A percentile compares a stretch with the other conserved stretches of the same genome.
These are phyloP conservation scores for Lepidurus couesii DNA, from an alignment of 1,140 invertebrate genomes.

Conservation along the genomic window DNA sequence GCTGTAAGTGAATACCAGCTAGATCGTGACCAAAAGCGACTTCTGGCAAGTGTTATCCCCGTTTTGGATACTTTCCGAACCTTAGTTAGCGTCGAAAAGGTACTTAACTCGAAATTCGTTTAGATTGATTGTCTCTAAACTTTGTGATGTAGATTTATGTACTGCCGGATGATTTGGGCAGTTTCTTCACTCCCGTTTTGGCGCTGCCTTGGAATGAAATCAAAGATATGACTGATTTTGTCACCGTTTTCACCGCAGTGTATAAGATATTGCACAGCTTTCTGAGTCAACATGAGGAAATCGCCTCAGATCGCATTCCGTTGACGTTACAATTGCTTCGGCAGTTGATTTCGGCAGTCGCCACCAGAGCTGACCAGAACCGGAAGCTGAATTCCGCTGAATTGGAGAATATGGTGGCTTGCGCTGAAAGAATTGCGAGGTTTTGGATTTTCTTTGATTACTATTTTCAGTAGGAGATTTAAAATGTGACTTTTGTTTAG, in stretches of 20 bases:
- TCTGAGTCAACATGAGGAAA: conserved; percentile 32
- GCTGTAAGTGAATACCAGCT: background rate
- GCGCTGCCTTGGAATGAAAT: conserved; percentile 23
- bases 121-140: background rate
- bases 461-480: background rate
- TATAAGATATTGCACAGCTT: conserved; percentile 31
- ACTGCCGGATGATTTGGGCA: background rate
- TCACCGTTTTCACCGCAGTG: conserved; percentile 24
- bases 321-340: conserved; percentile 29
- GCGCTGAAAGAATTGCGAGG: conserved; percentile 28
- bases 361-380: conserved; percentile 27
- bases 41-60: background rate
- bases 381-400: conserved; percentile 6
- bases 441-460: background rate
- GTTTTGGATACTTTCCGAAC: conserved; percentile 22
- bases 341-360: conserved; percentile 22
- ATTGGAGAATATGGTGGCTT: conserved; percentile 25
- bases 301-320: conserved; percentile 33
- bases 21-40: background rate
- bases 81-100: conserved; percentile 3
- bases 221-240: conserved; percentile 21
- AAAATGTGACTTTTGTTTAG: background rate
- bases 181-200: background rate
- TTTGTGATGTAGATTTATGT: background rate
- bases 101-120: background rate